Evolutionary conservation across 2,888 invertebrate genomes (phyloP), one percentile per base, ranked within the genome.

Genomic region (Melinaea marsaeus): DNA sequence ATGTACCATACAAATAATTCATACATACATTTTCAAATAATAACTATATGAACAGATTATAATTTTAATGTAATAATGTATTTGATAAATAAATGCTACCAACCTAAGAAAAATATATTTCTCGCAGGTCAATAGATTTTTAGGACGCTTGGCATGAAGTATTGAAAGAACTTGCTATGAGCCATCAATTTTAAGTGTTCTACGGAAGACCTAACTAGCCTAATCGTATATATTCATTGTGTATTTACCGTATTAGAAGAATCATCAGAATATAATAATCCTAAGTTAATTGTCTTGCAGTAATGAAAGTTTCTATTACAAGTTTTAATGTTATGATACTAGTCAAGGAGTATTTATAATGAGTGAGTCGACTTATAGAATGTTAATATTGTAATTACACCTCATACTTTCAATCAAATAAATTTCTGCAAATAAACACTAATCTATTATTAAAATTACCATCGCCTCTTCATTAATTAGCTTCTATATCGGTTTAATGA

Each of bases 341-440:
- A 90, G 90, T 90, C 90, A 89, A 83, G 80, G 84, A 87, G 83
- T 88, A 86, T 87, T 85, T 86, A 81, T 84, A 81, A 85, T 80
- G 78, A 68, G 68, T 84, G 32, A 51, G 82, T 86, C 81, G 81
- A 82, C 75, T 80, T 79, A 78, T 80, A 81, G 72, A 72, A 82
- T 83, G 81, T 86, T 84, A 78, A 82, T 51, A 32, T 82, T 87
- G 86, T 88, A 86, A 85, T 84, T 83, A 85, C 84, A 85, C 80
- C 79, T 80, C 72, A 81, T 80, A 80, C 78, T 84, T 87, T 86
- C 78, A 80, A 83, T 86, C 81, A 79, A 90, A 90, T 90, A 90
- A 89, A 88, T 84, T 79, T 85, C 82, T 89, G 84, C 84, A 80
- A 85, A 82, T 79, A 73, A 66, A 75, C 75, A 80, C 77, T 61